Evolutionary conservation across 92 coral and sea anemone genomes (phyloP), one percentile per base, ranked within the genome.

Genomic region (Parazoanthus swiftii): DNA sequence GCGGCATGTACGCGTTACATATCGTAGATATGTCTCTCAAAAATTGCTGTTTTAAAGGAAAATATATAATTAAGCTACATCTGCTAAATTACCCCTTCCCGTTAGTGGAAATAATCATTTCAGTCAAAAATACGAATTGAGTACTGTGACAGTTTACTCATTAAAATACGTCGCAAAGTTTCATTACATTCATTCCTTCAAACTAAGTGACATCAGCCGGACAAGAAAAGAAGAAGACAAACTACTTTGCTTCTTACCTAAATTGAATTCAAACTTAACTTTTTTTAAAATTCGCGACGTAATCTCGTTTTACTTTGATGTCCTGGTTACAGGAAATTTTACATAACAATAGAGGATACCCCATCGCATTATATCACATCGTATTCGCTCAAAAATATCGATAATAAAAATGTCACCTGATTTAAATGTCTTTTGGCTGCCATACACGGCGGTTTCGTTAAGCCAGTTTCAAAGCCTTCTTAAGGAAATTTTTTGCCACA

Each of bases 261-360:
- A 70, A 33, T 70, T 46, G 44, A 50, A 84, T 65, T 71, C 5
- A 29, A 46, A 42, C 26, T 46, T 25, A 70, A 71, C 26, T 48
- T 50, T 59, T 51, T 20, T 51, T 20, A 4, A 84, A 71, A 73
- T 84, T 70, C 16, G 13, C 23, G 58, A 26, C 15, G 25, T 5
- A 25, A 50, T 42, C 87, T 84, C 77, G 71, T 84, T 29, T 84
- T 84, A 71, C 63, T 84, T 68, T 84, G 74, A 84, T 74, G 33
- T 70, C 74, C 44, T 43, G 77, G 14, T 83, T 82, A 71, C 14
- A 71, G 38, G 74, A 48, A 44, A 3, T 68, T 84, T 84, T 71
- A 58, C 87, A 84, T 84, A 29, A 84, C 79, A 84, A 84, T 84
- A 33, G 87, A 35, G 70, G 33, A 43, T 46, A 11, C 48, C 13